Percentiles rank a stretch among this genome's conserved stretches.
Conservation (phyloP, 1,140 invertebrate genomes). For the Pygmarrhopalites habei region DNA sequence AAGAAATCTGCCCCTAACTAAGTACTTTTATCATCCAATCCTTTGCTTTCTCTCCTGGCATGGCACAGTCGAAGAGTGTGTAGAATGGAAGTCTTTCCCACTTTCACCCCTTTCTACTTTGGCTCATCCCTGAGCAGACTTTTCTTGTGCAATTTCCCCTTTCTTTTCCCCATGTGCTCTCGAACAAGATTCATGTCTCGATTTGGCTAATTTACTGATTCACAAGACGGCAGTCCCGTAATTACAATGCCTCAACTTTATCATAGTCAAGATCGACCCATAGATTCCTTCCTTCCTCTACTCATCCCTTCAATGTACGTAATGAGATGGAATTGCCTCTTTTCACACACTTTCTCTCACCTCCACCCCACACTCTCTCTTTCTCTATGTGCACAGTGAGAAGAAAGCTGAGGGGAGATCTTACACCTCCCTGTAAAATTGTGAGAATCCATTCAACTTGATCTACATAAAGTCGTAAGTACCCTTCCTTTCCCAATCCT, state of each 20-base stretch:
- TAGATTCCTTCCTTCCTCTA: conserved; percentile 17
- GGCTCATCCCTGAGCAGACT: not conserved
- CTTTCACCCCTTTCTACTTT: not conserved
- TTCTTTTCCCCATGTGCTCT: not conserved
- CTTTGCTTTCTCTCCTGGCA: not conserved
- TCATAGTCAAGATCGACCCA: conserved; percentile 26
- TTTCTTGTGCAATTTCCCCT: not conserved
- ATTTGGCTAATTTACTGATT: conserved; percentile 33
- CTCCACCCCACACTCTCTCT: no score
- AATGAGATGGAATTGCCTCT: conserved; percentile 33
- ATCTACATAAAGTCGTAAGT: no score
- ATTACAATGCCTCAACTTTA: conserved; percentile 26
- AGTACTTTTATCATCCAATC: not conserved
- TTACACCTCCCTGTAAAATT: no score
- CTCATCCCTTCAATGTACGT: conserved; percentile 31
- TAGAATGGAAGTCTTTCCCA: not conserved
- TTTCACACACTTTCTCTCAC: no score
- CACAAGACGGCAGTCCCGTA: conserved; percentile 23
- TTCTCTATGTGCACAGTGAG: no score
- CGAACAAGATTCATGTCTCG: conserved; percentile 28
- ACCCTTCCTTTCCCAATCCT: no score
- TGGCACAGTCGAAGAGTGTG: not conserved
- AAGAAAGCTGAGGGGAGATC: no score
- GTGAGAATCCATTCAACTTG: no score
- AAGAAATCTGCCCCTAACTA: no score